Conservation (phyloP, 2,113 vertebrate genomes). For the Eurystomus gularis region DNA sequence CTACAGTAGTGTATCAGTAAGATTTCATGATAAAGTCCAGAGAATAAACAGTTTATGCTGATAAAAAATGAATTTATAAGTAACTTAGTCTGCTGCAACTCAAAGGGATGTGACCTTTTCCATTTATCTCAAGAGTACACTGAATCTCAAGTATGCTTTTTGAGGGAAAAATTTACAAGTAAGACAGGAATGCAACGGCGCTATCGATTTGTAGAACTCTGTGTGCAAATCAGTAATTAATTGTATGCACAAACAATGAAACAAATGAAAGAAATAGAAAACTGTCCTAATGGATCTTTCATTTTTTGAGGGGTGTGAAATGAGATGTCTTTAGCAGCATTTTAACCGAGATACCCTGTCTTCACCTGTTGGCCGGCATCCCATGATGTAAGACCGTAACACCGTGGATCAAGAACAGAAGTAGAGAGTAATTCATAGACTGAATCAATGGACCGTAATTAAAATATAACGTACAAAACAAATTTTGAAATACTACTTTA, state of each 20-base stretch:
- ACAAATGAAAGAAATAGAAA: background rate
- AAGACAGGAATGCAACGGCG: background rate
- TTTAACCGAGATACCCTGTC: background rate
- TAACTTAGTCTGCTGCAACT: background rate
- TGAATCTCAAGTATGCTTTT: background rate
- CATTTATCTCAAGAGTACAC: background rate
- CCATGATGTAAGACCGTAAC: background rate
- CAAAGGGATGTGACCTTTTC: slow-evolving; percentile 1
- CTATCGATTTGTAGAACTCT: background rate
- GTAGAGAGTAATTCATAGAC: background rate
- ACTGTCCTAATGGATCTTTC: background rate
- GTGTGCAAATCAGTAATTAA: background rate
- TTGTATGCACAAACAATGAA: background rate
- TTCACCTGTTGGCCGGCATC: background rate
- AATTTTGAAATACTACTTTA: background rate
- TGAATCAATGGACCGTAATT: background rate
- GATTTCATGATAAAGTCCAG: background rate
- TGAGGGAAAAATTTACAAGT: background rate
- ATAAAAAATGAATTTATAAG: slow-evolving; percentile 21
- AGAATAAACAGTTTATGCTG: background rate
- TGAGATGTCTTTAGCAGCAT: background rate
- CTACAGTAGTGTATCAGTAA: background rate
- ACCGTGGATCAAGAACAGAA: background rate
- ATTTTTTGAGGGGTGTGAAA: background rate
- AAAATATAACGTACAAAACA: background rate